phyloP scores from a whole-genome alignment of 1,140 invertebrate species.

The Dendrolimus punctatus region DNA sequence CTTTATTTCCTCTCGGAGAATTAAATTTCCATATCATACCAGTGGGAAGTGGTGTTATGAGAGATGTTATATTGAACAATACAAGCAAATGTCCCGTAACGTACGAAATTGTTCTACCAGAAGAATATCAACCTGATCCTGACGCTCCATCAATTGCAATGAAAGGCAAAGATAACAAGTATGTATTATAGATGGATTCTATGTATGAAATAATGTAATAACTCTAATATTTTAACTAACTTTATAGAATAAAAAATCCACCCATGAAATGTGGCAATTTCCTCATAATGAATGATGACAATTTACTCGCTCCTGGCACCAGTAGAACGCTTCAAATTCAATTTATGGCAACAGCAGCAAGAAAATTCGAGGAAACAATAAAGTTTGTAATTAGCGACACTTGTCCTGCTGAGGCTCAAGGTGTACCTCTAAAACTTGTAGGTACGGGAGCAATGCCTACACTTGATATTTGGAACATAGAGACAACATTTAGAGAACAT shows the following conservation, averaged over 20 bases:
- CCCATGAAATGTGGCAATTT: slow-evolving; percentile 61
- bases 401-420: slow-evolving; percentile 56
- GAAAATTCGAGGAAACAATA: slow-evolving; percentile 52
- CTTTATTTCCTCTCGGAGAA: slow-evolving; percentile 56
- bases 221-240: slow-evolving; percentile 4
- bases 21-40: slow-evolving; percentile 60
- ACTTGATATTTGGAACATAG: slow-evolving; percentile 61
- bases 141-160: slow-evolving; percentile 14
- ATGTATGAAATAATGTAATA: background rate
- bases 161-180: slow-evolving; percentile 57
- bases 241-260: slow-evolving; percentile 46
- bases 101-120: slow-evolving; percentile 51
- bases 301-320: slow-evolving; percentile 49
- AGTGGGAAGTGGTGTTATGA: slow-evolving; percentile 42
- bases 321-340: slow-evolving; percentile 53
- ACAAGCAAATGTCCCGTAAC: slow-evolving; percentile 62
- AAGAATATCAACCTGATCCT: slow-evolving; percentile 31
- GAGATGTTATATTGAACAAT: slow-evolving; percentile 59
- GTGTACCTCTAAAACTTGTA: slow-evolving; percentile 55
- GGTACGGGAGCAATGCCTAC: slow-evolving; percentile 59
- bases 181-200: slow-evolving; percentile 8
- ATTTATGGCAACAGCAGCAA: slow-evolving; percentile 46
- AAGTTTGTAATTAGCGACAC: slow-evolving; percentile 62
- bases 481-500: slow-evolving; percentile 61
- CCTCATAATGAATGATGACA: slow-evolving; percentile 52